Evolutionary conservation across 2,888 invertebrate species (phyloP).

Genomic region (Plutella xylostella): DNA sequence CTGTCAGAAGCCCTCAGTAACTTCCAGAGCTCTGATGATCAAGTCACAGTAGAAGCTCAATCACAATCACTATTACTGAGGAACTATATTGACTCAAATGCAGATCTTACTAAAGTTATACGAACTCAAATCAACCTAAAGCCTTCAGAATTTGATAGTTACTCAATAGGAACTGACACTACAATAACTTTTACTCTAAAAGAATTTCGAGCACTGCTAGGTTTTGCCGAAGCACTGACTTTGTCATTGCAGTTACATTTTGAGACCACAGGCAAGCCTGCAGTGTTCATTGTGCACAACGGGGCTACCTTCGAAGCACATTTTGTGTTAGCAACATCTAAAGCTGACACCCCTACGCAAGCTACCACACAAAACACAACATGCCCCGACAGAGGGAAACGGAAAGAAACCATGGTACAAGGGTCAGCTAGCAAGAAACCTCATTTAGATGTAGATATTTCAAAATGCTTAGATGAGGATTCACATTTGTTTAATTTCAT

Average conservation of each 20-base stretch:
- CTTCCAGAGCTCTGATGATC: conserved; percentile 84
- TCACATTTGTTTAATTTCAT: conserved; percentile 60
- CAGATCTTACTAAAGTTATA: conserved; percentile 75
- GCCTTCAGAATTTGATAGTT: conserved; percentile 79
- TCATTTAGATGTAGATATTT: conserved; percentile 44
- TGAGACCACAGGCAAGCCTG: conserved; percentile 82
- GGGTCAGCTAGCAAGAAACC: conserved; percentile 43
- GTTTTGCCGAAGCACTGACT: conserved; percentile 81
- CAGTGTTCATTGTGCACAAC: conserved; percentile 80
- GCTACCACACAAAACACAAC: conserved; percentile 49
- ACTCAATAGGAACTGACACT: conserved; percentile 72
- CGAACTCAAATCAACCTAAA: conserved; percentile 82
- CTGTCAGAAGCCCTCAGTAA: conserved; percentile 81
- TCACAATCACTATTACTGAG: conserved; percentile 74
- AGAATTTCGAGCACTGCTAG: conserved; percentile 83
- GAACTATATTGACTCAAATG: conserved; percentile 80
- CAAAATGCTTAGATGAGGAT: conserved; percentile 56
- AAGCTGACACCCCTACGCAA: conserved; percentile 61
- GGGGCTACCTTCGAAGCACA: conserved; percentile 80
- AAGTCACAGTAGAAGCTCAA: conserved; percentile 81
- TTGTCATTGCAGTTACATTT: conserved; percentile 79
- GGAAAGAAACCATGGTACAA: conserved; percentile 30
- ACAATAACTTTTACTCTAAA: conserved; percentile 87
- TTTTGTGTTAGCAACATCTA: conserved; percentile 84
- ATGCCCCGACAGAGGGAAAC: conserved; percentile 30